Base-by-base conservation (phyloP, 1,140 invertebrate species). In the Drosophila melanogaster region DNA sequence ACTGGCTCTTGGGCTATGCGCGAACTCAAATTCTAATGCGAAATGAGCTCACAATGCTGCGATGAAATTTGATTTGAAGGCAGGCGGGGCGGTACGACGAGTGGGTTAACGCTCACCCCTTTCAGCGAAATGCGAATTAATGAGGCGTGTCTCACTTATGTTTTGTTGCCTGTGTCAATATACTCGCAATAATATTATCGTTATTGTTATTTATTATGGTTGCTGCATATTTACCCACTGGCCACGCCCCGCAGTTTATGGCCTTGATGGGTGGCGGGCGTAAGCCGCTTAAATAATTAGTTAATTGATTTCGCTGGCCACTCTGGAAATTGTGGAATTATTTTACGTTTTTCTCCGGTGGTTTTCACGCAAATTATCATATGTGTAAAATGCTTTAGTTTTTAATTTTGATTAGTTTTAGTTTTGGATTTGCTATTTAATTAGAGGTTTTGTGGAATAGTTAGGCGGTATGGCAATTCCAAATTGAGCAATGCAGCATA, bases 231-330 rank as follows among this genome's bases (percentile, higher is more conserved):
- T 75, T 61, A 70, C 35, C 49, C 49, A 56, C 4, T 50, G 43
- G 44, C 57, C 66, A 38, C 40, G 47, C 60, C 60, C 53, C 53
- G 35, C 26, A 26, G 53, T 65, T 65, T 51, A 66, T 78, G 54
- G 73, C 12, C 35, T 57, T 57, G 30, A 56, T 64, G 40, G 53
- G 56, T 30, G 61, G 72, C 41, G 41, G 46, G 30, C 35, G 71
- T 76, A 84, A 77, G 57, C 77, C 47, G 73, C 72, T 81, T 85
- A 80, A 85, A 84, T 80, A 85, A 84, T 84, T 84, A 85, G 81
- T 73, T 85, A 80, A 84, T 84, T 84, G 81, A 57, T 77, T 77
- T 66, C 51, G 49, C 50, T 54, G 41, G 53, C 70, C 62, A 19
- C 65, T 57, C 26, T 71, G 41, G 66, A 69, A 67, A 49, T 47